These are phyloP conservation scores for Drosophila subpulchrella DNA, from an alignment of 1,140 invertebrate species.

Conservation along the genomic window DNA sequence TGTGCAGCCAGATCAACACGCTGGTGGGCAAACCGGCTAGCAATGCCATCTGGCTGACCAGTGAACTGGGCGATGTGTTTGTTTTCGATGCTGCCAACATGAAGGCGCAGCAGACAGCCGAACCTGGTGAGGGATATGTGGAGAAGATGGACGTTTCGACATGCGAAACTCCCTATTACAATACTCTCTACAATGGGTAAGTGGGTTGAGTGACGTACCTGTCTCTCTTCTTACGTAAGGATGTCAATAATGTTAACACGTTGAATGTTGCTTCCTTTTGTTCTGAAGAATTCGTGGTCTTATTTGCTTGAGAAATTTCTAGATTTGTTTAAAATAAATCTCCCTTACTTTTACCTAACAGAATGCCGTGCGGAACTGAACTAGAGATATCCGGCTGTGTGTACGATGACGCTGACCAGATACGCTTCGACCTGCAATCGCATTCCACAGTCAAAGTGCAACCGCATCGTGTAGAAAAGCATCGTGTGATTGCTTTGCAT, in stretches of 20 bases:
- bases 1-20: constrained; percentile 90
- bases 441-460: constrained; percentile 87
- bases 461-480: constrained; percentile 88
- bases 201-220: constrained; percentile 7
- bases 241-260: too few relatives aligned
- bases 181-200: constrained; percentile 85
- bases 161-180: constrained; percentile 88
- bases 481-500: constrained; percentile 91
- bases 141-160: constrained; percentile 90
- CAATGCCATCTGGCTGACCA: constrained; percentile 91
- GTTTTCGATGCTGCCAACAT: constrained; percentile 89
- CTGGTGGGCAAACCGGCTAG: constrained; percentile 88
- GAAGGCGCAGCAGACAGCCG: constrained; percentile 84
- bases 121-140: constrained; percentile 84
- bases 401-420: constrained; percentile 89
- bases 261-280: too few relatives aligned
- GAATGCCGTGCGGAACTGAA: constrained; percentile 87
- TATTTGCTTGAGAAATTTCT: too few relatives aligned
- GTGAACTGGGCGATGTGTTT: constrained; percentile 91
- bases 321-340: not conserved
- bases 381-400: constrained; percentile 89
- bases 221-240: too few relatives aligned
- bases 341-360: constrained; percentile 15
- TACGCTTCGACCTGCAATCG: constrained; percentile 91
- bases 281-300: too few relatives aligned